Evolutionary conservation across 2,797 vertebrate species (phyloP), one percentile per base, ranked within the genome.

Genomic region (Acipenser ruthenus): DNA sequence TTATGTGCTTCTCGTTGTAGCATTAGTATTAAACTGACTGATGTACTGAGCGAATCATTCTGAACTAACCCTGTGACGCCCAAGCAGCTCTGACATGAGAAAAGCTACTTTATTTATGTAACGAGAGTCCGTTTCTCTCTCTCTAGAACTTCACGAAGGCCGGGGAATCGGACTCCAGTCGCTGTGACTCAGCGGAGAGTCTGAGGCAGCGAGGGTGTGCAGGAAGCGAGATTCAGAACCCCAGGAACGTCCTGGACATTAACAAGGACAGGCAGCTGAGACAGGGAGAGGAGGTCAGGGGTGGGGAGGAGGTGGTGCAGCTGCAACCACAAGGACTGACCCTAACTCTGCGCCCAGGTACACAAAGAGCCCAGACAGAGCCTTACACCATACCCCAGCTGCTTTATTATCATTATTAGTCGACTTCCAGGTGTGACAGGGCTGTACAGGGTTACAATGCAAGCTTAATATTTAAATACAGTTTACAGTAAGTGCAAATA

Each of bases 251-350:
- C 9, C 59, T 56, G 51, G 64, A 72, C 4, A 8, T 70, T 56
- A 53, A 77, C 64, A 83, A 83, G 68, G 68, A 89, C 67, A 62
- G n/a, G 47, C 62, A 80, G 0, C 77, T 91, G 55, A 79, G 75
- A 72, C 73, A 79, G 23, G 70, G 55, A 23, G 5, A 0, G 10
- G 73, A 71, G 0, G 72, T 37, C 23, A 37, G 23, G 23, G 55
- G n/a, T 51, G 48, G 23, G 3, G 74, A 77, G 6, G 76, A 73
- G 2, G 77, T 84, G 68, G 83, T 82, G 3, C 90, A 91, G 67
- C 81, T 92, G 50, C 79, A 79, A 6, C 90, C 90, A 2, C 90
- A 91, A 71, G 75, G 70, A 51, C 55, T 91, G 23, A 69, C 77
- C 4, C 48, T 89, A 48, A 69, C 66, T 4, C 81, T 92, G 37